Percentiles rank a stretch among this genome's conserved stretches.
phyloP scores from a whole-genome alignment of 2,797 vertebrate species.

The Masticophis lateralis region DNA sequence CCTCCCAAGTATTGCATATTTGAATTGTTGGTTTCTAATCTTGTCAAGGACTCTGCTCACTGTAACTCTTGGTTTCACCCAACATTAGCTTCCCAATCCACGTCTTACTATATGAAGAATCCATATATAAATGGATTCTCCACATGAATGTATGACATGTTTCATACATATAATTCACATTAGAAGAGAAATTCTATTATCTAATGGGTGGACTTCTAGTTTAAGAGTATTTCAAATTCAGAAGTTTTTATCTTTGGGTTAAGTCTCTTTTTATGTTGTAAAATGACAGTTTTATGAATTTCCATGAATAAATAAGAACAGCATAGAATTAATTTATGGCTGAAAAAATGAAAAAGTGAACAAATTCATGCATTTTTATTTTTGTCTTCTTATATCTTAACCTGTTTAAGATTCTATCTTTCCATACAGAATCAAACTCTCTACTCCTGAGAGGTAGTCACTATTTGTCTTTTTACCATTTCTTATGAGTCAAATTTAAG shows the following conservation, averaged over 20 bases:
- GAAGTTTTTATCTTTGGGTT: not conserved
- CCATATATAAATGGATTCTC: not conserved
- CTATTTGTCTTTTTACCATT: not conserved
- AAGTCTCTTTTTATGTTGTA: not conserved
- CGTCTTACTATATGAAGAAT: not conserved
- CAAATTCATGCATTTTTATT: not conserved
- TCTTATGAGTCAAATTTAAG: not conserved
- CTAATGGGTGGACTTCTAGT: not conserved
- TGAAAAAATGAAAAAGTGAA: not conserved
- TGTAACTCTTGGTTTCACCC: not conserved
- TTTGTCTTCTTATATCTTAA: not conserved
- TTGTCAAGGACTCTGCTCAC: not conserved
- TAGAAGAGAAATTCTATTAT: not conserved
- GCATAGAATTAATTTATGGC: not conserved
- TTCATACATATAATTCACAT: not conserved
- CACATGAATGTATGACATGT: not conserved
- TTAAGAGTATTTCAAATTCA: not conserved
- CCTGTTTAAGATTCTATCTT: not conserved
- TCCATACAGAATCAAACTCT: not conserved
- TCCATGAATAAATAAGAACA: not conserved
- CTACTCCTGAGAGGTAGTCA: not conserved
- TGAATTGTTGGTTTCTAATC: not conserved
- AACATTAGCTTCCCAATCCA: not conserved
- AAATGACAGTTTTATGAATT: not conserved
- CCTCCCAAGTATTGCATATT: not conserved